These are phyloP conservation scores for Cepaea nemoralis DNA, from an alignment of 1,140 invertebrate genomes.

Conservation along the genomic window DNA sequence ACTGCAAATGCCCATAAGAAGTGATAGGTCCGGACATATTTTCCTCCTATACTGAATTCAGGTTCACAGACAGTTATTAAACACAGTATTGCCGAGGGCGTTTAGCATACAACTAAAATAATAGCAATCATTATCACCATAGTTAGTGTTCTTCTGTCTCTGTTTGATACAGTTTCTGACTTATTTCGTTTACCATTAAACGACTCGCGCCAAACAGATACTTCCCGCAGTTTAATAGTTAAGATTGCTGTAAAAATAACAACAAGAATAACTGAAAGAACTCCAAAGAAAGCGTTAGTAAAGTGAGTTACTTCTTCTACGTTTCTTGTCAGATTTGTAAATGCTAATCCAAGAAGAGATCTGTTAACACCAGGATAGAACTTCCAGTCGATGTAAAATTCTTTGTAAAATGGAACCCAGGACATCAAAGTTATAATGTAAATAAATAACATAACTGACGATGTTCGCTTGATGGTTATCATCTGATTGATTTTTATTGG, in stretches of 20 bases:
- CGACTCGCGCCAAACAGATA: not conserved
- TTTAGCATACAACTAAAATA: not conserved
- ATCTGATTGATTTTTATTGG: not conserved
- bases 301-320: not conserved
- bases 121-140: not conserved
- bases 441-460: not conserved
- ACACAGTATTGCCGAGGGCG: not conserved
- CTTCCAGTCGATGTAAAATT: constrained; percentile 4
- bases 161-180: not conserved
- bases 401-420: not conserved
- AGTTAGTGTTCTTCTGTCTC: not conserved
- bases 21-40: not conserved
- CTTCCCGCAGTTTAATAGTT: not conserved
- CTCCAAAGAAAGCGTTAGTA: not conserved
- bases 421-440: not conserved
- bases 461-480: not conserved
- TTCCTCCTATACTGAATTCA: not conserved
- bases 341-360: not conserved
- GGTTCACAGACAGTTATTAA: not conserved
- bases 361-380: not conserved
- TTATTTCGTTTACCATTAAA: too few species aligned
- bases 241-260: not conserved
- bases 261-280: not conserved
- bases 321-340: too few species aligned
- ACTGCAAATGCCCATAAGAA: not conserved